These are phyloP conservation scores for Mugil cephalus DNA, from an alignment of 2,113 vertebrate genomes.

Conservation along the genomic window DNA sequence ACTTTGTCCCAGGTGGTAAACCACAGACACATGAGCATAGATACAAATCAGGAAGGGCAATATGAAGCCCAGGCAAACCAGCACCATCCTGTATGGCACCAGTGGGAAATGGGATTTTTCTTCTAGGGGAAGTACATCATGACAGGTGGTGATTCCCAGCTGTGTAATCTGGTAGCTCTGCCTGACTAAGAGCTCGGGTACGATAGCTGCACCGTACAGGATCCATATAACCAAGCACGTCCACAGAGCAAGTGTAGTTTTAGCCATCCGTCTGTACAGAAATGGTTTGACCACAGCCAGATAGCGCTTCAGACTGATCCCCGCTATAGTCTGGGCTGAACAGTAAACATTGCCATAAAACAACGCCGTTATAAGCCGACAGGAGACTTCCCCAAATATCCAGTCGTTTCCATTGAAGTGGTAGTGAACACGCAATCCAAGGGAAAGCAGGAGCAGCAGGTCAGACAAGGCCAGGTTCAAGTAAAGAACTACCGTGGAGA, in stretches of 20 bases:
- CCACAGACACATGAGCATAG: conserved; percentile 88
- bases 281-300: conserved; percentile 92
- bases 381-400: conserved; percentile 91
- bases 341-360: conserved; percentile 95
- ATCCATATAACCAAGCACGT: conserved; percentile 85
- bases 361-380: conserved; percentile 83
- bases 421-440: conserved; percentile 89
- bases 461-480: conserved; percentile 90
- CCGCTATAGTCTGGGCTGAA: conserved; percentile 88
- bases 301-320: conserved; percentile 90
- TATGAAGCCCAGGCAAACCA: conserved; percentile 87
- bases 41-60: conserved; percentile 86
- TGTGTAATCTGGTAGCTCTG: conserved; percentile 84
- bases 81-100: conserved; percentile 86
- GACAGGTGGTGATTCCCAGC: conserved; percentile 85
- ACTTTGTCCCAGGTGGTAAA: conserved; percentile 83
- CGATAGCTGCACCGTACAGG: conserved; percentile 82
- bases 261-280: conserved; percentile 86
- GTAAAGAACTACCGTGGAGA: conserved; percentile 86
- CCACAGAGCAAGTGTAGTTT: conserved; percentile 74
- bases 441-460: conserved; percentile 87
- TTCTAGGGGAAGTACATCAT: conserved; percentile 85
- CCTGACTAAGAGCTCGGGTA: conserved; percentile 86
- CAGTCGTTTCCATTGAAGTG: conserved; percentile 91
- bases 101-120: conserved; percentile 57